Percentiles rank a stretch among this genome's conserved stretches.
phyloP scores from a whole-genome alignment of 2,797 vertebrate species.

The Leptodactylus fallax region DNA sequence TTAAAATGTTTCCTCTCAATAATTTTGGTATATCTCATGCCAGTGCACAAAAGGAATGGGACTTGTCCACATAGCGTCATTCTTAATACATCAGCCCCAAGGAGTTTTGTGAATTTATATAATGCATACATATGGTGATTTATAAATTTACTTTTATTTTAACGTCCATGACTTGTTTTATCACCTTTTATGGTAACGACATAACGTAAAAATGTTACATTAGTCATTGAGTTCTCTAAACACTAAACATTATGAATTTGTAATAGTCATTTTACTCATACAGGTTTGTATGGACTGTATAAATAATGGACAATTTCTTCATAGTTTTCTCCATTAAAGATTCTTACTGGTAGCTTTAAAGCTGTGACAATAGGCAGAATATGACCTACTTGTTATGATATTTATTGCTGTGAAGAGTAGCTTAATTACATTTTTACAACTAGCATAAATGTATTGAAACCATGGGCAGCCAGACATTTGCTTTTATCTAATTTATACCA shows the following conservation, averaged over 20 bases:
- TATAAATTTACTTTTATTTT: too few species aligned
- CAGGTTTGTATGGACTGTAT: neutral
- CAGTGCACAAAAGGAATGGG: too few species aligned
- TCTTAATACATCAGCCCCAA: too few species aligned
- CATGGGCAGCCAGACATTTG: neutral
- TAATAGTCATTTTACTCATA: neutral
- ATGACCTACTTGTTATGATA: constrained; percentile 22
- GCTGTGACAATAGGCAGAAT: constrained; percentile 4
- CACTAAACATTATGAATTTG: neutral
- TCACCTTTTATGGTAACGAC: neutral
- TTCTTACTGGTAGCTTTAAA: neutral
- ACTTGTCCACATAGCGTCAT: too few species aligned
- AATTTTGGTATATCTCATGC: too few species aligned
- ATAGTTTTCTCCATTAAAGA: neutral
- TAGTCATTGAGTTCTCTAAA: neutral
- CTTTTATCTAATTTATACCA: constrained; percentile 30
- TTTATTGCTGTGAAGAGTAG: neutral
- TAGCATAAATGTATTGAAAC: constrained; percentile 32
- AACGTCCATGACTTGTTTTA: too few species aligned
- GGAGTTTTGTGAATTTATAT: too few species aligned
- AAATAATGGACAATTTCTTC: neutral
- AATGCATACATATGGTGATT: too few species aligned
- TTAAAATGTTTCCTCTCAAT: too few species aligned
- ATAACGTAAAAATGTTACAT: neutral
- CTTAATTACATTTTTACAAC: constrained; percentile 40